phyloP scores from a whole-genome alignment of 2,113 vertebrate genomes.

The Callionymus lyra region DNA sequence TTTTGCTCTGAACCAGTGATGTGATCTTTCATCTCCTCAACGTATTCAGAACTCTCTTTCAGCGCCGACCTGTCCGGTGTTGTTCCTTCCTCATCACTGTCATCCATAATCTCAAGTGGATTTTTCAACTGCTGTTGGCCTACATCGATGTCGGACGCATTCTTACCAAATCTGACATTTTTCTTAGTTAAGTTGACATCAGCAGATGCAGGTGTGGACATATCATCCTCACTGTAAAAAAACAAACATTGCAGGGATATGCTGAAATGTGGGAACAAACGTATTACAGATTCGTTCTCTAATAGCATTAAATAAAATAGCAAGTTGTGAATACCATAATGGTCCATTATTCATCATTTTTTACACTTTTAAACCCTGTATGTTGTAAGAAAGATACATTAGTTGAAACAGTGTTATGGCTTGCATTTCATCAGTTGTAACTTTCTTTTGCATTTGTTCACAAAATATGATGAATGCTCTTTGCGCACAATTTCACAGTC shows the following conservation, averaged over 20 bases:
- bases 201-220: conserved; percentile 39
- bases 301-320: too few species aligned
- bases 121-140: conserved; percentile 29
- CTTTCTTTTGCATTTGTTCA: too few species aligned
- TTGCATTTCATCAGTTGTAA: too few species aligned
- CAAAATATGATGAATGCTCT: too few species aligned
- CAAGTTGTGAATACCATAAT: too few species aligned
- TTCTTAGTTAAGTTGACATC: conserved; percentile 27
- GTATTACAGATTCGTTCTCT: too few species aligned
- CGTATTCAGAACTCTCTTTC: conserved; percentile 4
- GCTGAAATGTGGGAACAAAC: too few species aligned
- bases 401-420: too few species aligned
- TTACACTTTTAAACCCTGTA: too few species aligned
- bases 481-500: too few species aligned
- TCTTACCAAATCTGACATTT: conserved; percentile 25
- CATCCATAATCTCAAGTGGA: conserved; percentile 8
- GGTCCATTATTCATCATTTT: too few species aligned
- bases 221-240: conserved; percentile 62
- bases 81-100: conserved; percentile 23
- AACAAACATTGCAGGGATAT: conserved; percentile 4
- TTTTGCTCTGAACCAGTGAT: background rate
- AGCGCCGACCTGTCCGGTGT: background rate
- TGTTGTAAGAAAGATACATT: too few species aligned
- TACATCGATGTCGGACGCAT: conserved; percentile 23
- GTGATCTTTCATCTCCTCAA: background rate